Evolutionary conservation across 2,888 invertebrate genomes (phyloP), one percentile per base, ranked within the genome.

Genomic region (Caenorhabditis afra): DNA sequence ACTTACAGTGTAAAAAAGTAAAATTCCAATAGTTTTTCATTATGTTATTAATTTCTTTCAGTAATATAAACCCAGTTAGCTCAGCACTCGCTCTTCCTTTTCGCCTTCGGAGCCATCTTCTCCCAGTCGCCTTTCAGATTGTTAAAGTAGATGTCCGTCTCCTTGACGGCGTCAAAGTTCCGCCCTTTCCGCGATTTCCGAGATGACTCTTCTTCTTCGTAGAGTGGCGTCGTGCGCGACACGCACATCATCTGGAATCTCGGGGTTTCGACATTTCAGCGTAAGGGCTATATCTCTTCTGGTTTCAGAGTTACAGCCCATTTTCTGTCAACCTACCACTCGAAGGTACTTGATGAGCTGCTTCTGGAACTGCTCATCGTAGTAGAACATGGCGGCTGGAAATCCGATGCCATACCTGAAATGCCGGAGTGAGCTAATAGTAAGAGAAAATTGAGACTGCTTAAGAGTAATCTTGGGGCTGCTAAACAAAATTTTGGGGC

Each of bases 341-440:
- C 59, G 49, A 41, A 66, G 45, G 39, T 71, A 62, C 12, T 53
- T 57, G 11, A 65, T 52, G 29, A 75, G 14, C 16, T 76, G 75
- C 41, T 67, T 76, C 23, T 79, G 61, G 49, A 75, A 81, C 22
- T 66, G 57, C 35, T 81, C 62, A 67, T 76, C 75, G 58, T 76
- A 81, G 35, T 75, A 79, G 22, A 71, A 81, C 81, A 81, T 81
- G 39, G 79, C 79, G 5, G 79, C 79, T 3, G 81, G 81, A 45
- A 81, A 76, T 23, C 81, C 81, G 37, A 79, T 73, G 22, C 81
- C 81, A 59, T 81, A 81, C 20, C 81, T 81, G 47, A 49, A 78
- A 67, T 39, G 23, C 18, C 16, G 8, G n/a, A n/a, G n/a, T n/a
- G n/a, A n/a, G n/a, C n/a, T n/a, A n/a, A n/a, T n/a, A n/a, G n/a